Base-by-base conservation (phyloP, 2,888 invertebrate species). In the Coremacera marginata region DNA sequence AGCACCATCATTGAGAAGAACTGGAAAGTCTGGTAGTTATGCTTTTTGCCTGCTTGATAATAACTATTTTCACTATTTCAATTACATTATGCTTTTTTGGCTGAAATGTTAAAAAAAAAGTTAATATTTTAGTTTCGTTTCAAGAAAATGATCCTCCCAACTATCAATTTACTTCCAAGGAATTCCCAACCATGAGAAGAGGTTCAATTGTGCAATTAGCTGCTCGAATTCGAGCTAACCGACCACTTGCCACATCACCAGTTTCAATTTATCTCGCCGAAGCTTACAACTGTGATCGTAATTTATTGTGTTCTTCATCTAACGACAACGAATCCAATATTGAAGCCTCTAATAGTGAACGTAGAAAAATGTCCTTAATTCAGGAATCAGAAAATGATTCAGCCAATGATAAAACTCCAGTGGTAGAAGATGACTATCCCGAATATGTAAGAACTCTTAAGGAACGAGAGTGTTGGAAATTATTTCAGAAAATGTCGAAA, bases 401-500 rank as follows among this genome's bases (percentile, higher is more conserved):
- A 8, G 31, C 22, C 3, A 67, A 34, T 1, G 57, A 71, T 67
- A 22, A 63, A 27, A 11, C 68, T 11, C 25, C 70, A 8, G 25
- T 67, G 44, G 81, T 82, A 76, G 87, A 84, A 11, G 84, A 80
- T 81, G 87, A 86, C 31, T 88, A 85, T 78, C 91, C 91, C n/a
- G 90, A 90, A 0, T 89, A 90, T 75, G 91, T 92, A 79, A 90
- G 90, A 80, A 90, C 91, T 16, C 88, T 89, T 1, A 92, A 92
- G 83, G 92, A 92, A 81, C 91, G 91, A 71, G 92, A 94, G 86
- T 94, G 94, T 84, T 94, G 93, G 94, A 92, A 92, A 77, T 89
- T 93, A 80, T 94, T 92, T 83, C 91, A 92, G 80, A 92, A 92
- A 88, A 94, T 94, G 93, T 91, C 91, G 51, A 92, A 92, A 77